These are phyloP conservation scores for Branchipolynoe longqiensis DNA, from an alignment of 2,888 invertebrate species.

Conservation along the genomic window DNA sequence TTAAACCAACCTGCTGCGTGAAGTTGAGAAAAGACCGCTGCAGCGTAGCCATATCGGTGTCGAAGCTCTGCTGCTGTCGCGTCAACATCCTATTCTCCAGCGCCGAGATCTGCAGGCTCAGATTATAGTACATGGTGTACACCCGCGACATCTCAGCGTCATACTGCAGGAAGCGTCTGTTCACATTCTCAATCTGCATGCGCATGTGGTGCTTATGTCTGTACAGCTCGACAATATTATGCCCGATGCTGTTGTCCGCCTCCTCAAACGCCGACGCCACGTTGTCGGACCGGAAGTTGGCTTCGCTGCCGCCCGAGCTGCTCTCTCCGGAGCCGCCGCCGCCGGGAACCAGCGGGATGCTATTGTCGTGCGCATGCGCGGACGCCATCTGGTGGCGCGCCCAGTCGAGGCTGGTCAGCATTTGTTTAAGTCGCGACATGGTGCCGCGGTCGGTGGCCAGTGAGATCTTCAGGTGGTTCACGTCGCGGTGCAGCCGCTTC, in stretches of 20 bases:
- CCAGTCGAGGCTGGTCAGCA: conserved; percentile 12
- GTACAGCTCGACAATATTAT: conserved; percentile 31
- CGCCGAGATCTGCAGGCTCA: conserved; percentile 69
- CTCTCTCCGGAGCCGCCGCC: conserved; percentile 25
- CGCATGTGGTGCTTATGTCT: conserved; percentile 42
- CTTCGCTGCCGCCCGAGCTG: conserved; percentile 6
- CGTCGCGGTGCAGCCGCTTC: conserved; percentile 24
- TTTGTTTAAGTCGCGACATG: conserved; percentile 29
- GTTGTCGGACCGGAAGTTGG: conserved; percentile 5
- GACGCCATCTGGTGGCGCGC: not conserved
- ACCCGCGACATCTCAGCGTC: conserved; percentile 69
- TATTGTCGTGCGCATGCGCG: conserved; percentile 37
- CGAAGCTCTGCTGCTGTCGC: conserved; percentile 72
- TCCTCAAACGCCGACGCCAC: conserved; percentile 58
- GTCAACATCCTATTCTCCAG: conserved; percentile 70
- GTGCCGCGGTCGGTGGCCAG: not conserved
- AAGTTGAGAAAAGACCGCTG: conserved; percentile 72
- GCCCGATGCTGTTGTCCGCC: conserved; percentile 53
- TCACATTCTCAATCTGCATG: conserved; percentile 51
- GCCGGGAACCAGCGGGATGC: conserved; percentile 36
- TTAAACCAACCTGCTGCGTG: conserved; percentile 80
- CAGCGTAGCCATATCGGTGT: conserved; percentile 72
- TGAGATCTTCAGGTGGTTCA: not conserved
- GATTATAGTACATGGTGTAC: conserved; percentile 69
- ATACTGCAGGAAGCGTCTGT: conserved; percentile 32